Base-by-base conservation (phyloP, 2,797 vertebrate genomes). In the Okamejei kenojei region DNA sequence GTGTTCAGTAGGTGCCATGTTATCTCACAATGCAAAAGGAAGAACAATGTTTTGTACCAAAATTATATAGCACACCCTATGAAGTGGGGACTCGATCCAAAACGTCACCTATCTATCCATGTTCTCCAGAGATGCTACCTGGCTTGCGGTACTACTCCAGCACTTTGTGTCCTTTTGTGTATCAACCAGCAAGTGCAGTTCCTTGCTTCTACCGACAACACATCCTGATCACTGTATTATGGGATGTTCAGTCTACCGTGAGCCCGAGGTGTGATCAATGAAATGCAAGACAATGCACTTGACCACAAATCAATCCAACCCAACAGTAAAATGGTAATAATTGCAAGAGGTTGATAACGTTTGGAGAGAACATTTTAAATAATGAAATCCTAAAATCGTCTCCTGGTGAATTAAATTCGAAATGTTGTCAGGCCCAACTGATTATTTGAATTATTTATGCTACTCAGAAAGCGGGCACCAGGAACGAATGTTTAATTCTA, bases 381-480 rank as follows among this genome's bases (percentile, higher is more conserved):
- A 88, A 68, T 68, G 84, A 88, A 88, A 88, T n/a, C 19, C n/a
- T 35, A 88, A 63, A 88, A 68, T 88, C n/a, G 7, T 88, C 84
- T 23, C 61, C 32, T 88, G 84, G 84, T 88, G 65, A 88, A 88
- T 88, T 68, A 88, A 88, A 88, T 32, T 88, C 84, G 8, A 63
- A 63, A 23, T 88, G 84, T 35, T 88, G 84, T 68, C 61, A 88
- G 32, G 84, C n/a, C 11, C 63, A 35, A 35, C n/a, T 19, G 35
- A 68, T 88, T 32, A 68, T 38, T 35, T 88, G 84, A 88, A 88
- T 88, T 88, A 88, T 88, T 88, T 68, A 88, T 68, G 84, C n/a
- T 19, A 2, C 19, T 35, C 32, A 17, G 23, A 23, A 65, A 1
- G 82, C 11, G 61, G 63, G 63, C 63, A 68, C 61, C 19, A 68